Percentiles rank a stretch among this genome's conserved stretches.
Evolutionary conservation across 2,113 vertebrate species (phyloP).

Genomic region (Microtus richardsoni): DNA sequence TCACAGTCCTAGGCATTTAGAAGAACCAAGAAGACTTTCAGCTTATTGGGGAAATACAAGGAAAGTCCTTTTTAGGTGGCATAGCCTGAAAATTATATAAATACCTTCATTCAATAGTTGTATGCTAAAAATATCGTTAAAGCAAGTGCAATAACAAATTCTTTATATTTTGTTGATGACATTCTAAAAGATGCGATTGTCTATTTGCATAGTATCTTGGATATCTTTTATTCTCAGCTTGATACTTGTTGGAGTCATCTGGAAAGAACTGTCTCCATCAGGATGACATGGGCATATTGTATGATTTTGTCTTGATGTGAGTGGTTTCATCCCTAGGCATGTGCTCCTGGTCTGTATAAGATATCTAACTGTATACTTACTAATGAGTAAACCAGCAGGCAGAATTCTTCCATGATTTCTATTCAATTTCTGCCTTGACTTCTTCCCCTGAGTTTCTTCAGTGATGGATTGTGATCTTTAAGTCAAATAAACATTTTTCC

Average conservation of each 20-base stretch:
- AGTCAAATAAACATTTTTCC: background rate
- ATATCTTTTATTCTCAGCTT: background rate
- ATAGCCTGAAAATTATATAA: background rate
- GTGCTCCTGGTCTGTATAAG: background rate
- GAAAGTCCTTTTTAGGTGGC: background rate
- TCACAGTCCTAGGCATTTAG: background rate
- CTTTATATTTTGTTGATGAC: background rate
- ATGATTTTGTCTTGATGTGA: background rate
- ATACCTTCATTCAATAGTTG: background rate
- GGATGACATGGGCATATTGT: background rate
- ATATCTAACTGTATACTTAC: background rate
- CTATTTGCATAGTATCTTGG: background rate
- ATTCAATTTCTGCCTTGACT: background rate
- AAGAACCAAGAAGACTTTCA: background rate
- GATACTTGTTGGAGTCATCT: background rate
- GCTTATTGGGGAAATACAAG: background rate
- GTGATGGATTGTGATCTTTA: background rate
- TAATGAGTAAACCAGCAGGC: background rate
- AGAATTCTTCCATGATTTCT: background rate
- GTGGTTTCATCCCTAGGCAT: no score
- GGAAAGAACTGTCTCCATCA: background rate
- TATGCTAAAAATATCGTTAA: background rate
- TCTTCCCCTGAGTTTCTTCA: background rate
- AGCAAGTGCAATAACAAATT: background rate
- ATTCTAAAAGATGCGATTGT: background rate